Evolutionary conservation across 92 coral and sea anemone genomes (phyloP), one percentile per base, ranked within the genome.

Genomic region (Umimayanthus chanpuru): DNA sequence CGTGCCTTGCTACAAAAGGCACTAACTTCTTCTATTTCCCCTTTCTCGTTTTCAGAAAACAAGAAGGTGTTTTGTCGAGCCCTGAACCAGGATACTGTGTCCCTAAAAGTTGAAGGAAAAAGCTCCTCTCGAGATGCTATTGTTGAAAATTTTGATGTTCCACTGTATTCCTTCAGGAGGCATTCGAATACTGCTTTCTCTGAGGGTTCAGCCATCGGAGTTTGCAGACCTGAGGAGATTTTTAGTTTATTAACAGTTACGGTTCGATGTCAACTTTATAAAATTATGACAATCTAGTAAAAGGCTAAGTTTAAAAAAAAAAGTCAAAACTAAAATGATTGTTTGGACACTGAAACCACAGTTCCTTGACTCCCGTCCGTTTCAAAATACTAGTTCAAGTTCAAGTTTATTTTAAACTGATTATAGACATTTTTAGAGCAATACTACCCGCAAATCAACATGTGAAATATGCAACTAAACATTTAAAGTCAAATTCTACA

Each of bases 31-130:
- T 91, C 97, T 75, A 93, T 90, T 50, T 91, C 88, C 14, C 97
- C 97, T 9, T 43, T 67, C 20, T 80, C 86, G 72, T 91, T 90
- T 85, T 89, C 90, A 41, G 85, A 70, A 56, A 89, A 32, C 32
- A 93, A 41, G 58, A 96, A 96, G 10, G 88, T 90, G 89, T 75
- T 73, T 9, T 64, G 55, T 53, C 90, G 86, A 16, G 82, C 55
- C 55, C 76, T 49, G 39, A 96, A 94, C 98, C 98, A 96, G 5
- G 87, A 81, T 71, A 73, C 89, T 64, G 80, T 76, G 38, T 94
- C 96, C 2, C 43, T 50, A 25, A 85, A 85, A 21, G 68, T 84
- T 32, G 88, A 79, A 56, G 90, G 90, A 81, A 94, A 92, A 74
- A 96, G 85, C 28, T 92, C 90, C 36, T 30, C 80, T 6, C 76